These are phyloP conservation scores for Ophion ellenae DNA, from an alignment of 2,888 invertebrate species.

Conservation along the genomic window DNA sequence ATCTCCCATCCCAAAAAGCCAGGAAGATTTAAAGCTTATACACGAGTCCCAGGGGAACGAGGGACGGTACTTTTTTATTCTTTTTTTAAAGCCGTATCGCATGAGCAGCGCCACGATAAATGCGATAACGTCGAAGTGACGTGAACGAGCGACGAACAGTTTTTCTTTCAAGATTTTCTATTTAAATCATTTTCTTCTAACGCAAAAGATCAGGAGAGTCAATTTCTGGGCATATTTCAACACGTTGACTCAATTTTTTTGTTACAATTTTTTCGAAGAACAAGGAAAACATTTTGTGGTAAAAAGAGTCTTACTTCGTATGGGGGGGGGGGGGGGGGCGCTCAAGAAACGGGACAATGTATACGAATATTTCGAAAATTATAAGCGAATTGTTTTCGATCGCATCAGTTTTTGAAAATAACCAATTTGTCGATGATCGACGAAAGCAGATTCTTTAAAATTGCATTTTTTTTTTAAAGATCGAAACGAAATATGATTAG, in stretches of 20 bases:
- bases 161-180: background rate
- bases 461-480: background rate
- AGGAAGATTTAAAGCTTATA: conserved; percentile 32
- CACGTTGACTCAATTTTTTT: background rate
- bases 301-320: background rate
- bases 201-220: background rate
- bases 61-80: conserved; percentile 5
- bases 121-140: conserved; percentile 4
- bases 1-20: conserved; percentile 7
- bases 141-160: background rate
- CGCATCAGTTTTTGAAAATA: background rate
- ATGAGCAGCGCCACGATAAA: background rate
- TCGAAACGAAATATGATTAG: background rate
- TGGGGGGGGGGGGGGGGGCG: background rate
- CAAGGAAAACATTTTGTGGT: background rate
- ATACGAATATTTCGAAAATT: too few relatives aligned
- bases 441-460: background rate
- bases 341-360: too few relatives aligned
- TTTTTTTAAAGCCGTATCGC: conserved; percentile 7
- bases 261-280: background rate
- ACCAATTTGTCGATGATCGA: background rate
- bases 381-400: background rate
- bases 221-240: background rate
- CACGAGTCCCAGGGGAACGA: conserved; percentile 4
- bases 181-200: background rate